Conservation (phyloP, 2,888 invertebrate genomes). For the Calameuta idolon region DNA sequence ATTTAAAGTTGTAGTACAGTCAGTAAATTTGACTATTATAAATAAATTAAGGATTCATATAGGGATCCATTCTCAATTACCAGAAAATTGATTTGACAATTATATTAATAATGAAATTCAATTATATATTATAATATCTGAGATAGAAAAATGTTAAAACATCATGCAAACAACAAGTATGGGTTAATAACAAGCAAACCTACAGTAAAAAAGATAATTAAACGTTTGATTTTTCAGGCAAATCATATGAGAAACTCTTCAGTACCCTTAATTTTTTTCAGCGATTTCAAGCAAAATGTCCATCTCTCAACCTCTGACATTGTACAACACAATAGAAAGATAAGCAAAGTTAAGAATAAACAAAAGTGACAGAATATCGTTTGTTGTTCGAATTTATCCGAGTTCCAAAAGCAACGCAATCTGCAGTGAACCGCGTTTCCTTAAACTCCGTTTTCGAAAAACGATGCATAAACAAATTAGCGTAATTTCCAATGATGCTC, state of each 20-base stretch:
- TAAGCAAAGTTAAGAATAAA: no score
- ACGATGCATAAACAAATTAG: background rate
- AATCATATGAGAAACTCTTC: background rate
- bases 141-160: background rate
- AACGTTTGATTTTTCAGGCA: background rate
- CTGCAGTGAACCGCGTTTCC: background rate
- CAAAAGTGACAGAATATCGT: no score
- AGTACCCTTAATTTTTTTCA: conserved; percentile 33
- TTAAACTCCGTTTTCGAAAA: background rate
- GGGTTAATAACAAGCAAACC: background rate
- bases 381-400: background rate
- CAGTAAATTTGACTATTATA: background rate
- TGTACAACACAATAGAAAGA: background rate
- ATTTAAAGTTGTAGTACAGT: background rate
- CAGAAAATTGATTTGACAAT: background rate
- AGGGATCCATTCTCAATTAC: background rate
- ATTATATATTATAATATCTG: background rate
- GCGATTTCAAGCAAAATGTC: conserved; percentile 20
- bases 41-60: background rate
- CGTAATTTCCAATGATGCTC: background rate
- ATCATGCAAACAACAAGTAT: background rate
- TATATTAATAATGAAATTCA: background rate
- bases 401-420: background rate
- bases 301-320: conserved; percentile 26
- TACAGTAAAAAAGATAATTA: background rate